Percentiles rank a stretch among this genome's conserved stretches.
phyloP scores from a whole-genome alignment of 2,888 invertebrate genomes.

The Callosobruchus maculatus region DNA sequence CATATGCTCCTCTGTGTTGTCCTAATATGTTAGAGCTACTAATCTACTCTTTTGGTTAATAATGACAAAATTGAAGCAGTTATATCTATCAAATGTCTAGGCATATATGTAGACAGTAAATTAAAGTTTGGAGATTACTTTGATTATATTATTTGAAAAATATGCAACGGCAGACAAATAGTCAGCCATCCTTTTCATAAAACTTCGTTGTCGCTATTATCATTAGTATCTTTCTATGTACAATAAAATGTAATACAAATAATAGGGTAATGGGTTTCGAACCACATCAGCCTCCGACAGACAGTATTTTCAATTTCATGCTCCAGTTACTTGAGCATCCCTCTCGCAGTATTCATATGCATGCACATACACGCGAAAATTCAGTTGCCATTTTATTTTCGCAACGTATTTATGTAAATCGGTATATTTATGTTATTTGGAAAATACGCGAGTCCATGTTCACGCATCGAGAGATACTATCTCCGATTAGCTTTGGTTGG shows the following conservation, averaged over 20 bases:
- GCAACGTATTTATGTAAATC: neutral
- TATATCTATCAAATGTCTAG: too few species aligned
- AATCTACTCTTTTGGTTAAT: too few species aligned
- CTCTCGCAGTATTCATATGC: neutral
- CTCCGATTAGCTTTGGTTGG: neutral
- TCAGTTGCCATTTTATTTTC: neutral
- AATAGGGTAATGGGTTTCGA: neutral
- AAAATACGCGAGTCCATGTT: neutral
- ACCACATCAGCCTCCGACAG: neutral
- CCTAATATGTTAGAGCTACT: too few species aligned
- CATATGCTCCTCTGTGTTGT: too few species aligned
- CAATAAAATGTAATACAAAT: neutral
- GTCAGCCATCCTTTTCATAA: too few species aligned
- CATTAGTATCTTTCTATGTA: neutral
- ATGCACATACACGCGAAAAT: neutral
- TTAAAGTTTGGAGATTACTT: too few species aligned
- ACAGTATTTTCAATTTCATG: neutral
- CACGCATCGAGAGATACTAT: neutral
- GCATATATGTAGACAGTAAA: too few species aligned
- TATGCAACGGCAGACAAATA: too few species aligned
- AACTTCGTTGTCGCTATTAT: too few species aligned
- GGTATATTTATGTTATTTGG: neutral
- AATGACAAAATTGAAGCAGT: too few species aligned
- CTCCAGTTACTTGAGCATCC: neutral
- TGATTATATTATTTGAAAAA: too few species aligned